Evolutionary conservation across 2,113 vertebrate species (phyloP).

Genomic region (Sinocyclocheilus anshuiensis): DNA sequence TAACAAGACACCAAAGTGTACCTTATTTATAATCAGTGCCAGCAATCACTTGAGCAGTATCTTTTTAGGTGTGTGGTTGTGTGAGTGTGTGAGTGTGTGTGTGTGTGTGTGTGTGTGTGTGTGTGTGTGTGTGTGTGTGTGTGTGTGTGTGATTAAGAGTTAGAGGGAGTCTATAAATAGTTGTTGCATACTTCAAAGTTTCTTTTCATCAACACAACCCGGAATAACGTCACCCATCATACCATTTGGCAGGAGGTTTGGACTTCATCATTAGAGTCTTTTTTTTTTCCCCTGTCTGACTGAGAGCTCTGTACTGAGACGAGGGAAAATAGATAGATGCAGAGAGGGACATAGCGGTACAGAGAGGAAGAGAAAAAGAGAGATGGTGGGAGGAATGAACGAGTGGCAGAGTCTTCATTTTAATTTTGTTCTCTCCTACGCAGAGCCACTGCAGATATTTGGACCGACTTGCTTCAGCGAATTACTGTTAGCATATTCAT

Average conservation of each 20-base stretch:
- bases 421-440: constrained; percentile 16
- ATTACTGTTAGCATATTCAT: constrained; percentile 21
- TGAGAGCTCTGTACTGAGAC: constrained; percentile 22
- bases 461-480: background rate
- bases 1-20: too few species aligned
- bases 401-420: constrained; percentile 16
- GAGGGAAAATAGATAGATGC: background rate
- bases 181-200: constrained; percentile 65
- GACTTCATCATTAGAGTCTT: constrained; percentile 47
- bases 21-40: background rate
- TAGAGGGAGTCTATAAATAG: constrained; percentile 69
- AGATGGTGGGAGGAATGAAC: background rate
- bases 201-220: constrained; percentile 71
- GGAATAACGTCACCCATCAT: constrained; percentile 70
- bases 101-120: constrained; percentile 15
- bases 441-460: background rate
- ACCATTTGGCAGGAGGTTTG: constrained; percentile 69
- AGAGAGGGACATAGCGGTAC: background rate
- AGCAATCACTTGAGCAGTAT: background rate
- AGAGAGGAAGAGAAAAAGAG: constrained; percentile 11
- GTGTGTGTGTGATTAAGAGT: background rate
- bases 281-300: constrained; percentile 40
- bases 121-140: background rate
- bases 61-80: too few species aligned
- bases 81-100: constrained; percentile 2